A percentile compares a stretch with the other conserved stretches of the same genome.
These are phyloP conservation scores for Hetaerina americana DNA, from an alignment of 1,140 invertebrate genomes.

Conservation along the genomic window DNA sequence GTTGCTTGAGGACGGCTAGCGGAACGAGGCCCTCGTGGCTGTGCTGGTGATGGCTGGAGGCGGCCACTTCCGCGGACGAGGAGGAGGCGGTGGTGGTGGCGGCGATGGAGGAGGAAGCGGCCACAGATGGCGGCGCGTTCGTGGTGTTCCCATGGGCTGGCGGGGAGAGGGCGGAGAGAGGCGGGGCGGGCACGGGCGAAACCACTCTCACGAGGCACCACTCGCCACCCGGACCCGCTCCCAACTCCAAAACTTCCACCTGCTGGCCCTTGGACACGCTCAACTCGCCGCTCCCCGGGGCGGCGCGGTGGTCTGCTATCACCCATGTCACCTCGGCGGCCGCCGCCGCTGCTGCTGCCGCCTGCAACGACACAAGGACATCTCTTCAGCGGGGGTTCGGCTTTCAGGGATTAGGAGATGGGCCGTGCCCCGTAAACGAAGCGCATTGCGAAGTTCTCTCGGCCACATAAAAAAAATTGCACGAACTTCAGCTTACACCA, in stretches of 20 bases:
- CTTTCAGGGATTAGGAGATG: too few relatives aligned
- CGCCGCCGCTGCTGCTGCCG: neutral
- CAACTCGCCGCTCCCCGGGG: conserved; percentile 52
- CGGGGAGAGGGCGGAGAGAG: conserved; percentile 67
- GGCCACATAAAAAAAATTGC: too few relatives aligned
- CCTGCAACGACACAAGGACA: neutral
- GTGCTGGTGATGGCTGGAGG: too few relatives aligned
- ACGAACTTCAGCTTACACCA: too few relatives aligned
- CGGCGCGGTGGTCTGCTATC: conserved; percentile 62
- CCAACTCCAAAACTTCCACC: conserved; percentile 75
- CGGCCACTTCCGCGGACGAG: too few relatives aligned
- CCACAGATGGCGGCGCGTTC: conserved; percentile 4
- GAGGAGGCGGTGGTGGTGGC: too few relatives aligned
- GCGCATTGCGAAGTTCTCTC: too few relatives aligned
- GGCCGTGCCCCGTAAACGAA: too few relatives aligned
- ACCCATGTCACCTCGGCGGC: conserved; percentile 70
- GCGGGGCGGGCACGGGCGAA: conserved; percentile 36
- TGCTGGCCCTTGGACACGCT: conserved; percentile 76
- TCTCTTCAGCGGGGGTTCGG: too few relatives aligned
- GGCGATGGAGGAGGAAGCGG: neutral
- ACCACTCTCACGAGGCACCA: conserved; percentile 47
- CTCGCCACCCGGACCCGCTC: conserved; percentile 35
- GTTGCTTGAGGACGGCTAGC: neutral
- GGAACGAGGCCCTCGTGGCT: conserved; percentile 61
- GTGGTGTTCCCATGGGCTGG: conserved; percentile 35